Evolutionary conservation across 2,888 invertebrate species (phyloP).

Genomic region (Scrobipalpa costella): DNA sequence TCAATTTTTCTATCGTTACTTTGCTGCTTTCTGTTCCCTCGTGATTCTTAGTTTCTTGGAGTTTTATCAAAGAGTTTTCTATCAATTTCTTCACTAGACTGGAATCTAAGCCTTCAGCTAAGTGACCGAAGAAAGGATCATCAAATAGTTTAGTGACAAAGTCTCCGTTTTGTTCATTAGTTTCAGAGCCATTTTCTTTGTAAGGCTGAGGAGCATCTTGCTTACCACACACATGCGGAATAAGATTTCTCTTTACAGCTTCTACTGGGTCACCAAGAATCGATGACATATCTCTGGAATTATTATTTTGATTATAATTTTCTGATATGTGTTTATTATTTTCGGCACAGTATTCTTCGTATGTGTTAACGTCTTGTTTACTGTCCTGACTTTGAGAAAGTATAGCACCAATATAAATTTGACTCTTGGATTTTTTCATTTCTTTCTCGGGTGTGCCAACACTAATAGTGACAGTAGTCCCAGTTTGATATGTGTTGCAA

Average conservation of each 20-base stretch:
- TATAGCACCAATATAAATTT: conserved; percentile 74
- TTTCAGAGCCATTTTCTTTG: conserved; percentile 33
- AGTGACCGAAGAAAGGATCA: conserved; percentile 83
- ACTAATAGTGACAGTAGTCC: conserved; percentile 83
- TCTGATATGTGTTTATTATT: conserved; percentile 41
- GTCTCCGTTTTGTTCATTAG: conserved; percentile 55
- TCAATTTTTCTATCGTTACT: conserved; percentile 76
- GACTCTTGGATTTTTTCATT: conserved; percentile 72
- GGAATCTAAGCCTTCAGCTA: conserved; percentile 82
- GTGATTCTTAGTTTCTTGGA: conserved; percentile 74
- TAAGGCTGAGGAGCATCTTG: conserved; percentile 49
- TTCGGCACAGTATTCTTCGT: conserved; percentile 70
- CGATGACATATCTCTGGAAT: conserved; percentile 70
- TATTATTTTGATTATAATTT: conserved; percentile 37
- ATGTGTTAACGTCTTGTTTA: conserved; percentile 58
- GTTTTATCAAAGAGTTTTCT: conserved; percentile 84
- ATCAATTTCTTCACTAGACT: conserved; percentile 83
- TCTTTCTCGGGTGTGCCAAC: conserved; percentile 77
- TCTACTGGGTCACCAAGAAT: conserved; percentile 87
- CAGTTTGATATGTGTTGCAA: conserved; percentile 74
- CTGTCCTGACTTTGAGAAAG: conserved; percentile 54
- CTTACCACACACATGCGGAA: conserved; percentile 89
- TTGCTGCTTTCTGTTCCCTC: conserved; percentile 71
- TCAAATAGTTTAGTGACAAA: conserved; percentile 83
- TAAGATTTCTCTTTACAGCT: conserved; percentile 86